Conservation (phyloP, 2,797 vertebrate species). For the Cygnus olor region DNA sequence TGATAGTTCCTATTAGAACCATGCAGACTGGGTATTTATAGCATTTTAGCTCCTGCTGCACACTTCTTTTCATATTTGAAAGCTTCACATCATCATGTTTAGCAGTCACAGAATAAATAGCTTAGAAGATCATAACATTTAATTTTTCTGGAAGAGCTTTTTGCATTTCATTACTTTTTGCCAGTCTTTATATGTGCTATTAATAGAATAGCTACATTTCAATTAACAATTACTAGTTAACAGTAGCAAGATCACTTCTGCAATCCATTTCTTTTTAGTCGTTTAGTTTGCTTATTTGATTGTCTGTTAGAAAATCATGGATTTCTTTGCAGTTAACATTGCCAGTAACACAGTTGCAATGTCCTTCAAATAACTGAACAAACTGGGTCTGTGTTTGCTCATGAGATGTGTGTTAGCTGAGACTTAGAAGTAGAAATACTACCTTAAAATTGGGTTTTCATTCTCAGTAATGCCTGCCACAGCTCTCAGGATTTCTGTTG, state of each 20-base stretch:
- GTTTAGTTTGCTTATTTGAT: neutral
- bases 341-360: neutral
- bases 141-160: conserved; percentile 38
- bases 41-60: neutral
- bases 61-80: neutral
- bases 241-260: neutral
- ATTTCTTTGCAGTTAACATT: neutral
- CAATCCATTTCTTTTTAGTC: neutral
- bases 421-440: neutral
- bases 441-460: neutral
- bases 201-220: neutral
- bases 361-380: neutral
- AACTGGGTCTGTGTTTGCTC: neutral
- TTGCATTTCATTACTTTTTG: neutral
- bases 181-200: neutral
- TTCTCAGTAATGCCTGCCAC: neutral
- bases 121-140: conserved; percentile 46
- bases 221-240: conserved; percentile 34
- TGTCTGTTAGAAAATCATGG: neutral
- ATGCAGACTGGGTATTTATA: conserved; percentile 4
- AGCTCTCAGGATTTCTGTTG: neutral
- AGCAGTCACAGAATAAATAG: conserved; percentile 55
- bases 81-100: conserved; percentile 42
- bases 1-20: neutral
- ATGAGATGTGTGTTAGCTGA: neutral